These are phyloP conservation scores for Gambusia holbrooki DNA, from an alignment of 2,113 vertebrate species.

Conservation along the genomic window DNA sequence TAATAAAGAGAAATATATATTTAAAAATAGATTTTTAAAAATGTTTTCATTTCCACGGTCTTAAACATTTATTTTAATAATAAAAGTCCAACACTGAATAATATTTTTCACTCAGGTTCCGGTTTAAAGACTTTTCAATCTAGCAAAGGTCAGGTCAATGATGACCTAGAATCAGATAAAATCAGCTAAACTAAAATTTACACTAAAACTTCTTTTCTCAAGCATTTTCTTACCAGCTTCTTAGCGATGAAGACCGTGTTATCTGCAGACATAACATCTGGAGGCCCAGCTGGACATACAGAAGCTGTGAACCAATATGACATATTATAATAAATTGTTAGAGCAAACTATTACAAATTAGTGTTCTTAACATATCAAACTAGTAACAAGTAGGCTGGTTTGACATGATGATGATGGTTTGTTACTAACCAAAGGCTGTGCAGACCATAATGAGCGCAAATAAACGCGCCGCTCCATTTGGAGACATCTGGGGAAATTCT, in stretches of 20 bases:
- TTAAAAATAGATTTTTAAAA: neutral
- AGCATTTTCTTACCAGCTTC: slow-evolving; percentile 61
- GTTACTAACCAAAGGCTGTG: slow-evolving; percentile 43
- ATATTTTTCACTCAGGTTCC: neutral
- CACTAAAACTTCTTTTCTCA: neutral
- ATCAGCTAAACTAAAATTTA: too few relatives aligned
- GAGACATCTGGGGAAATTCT: slow-evolving; percentile 48
- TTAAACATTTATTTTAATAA: too few relatives aligned
- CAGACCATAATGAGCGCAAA: slow-evolving; percentile 35
- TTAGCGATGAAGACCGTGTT: slow-evolving; percentile 26
- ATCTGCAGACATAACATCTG: neutral
- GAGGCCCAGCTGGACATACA: slow-evolving; percentile 30
- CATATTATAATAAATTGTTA: neutral
- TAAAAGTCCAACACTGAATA: too few relatives aligned
- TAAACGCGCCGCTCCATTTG: slow-evolving; percentile 18
- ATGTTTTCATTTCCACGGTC: too few relatives aligned
- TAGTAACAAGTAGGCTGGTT: neutral
- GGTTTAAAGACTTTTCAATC: neutral
- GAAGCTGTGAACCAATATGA: neutral
- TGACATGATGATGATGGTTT: neutral
- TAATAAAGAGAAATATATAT: neutral
- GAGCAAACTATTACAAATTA: neutral
- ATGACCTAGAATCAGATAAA: neutral
- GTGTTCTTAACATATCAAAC: neutral
- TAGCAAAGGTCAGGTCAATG: neutral